phyloP scores from a whole-genome alignment of 2,113 vertebrate genomes.

The Oreamnos americanus region DNA sequence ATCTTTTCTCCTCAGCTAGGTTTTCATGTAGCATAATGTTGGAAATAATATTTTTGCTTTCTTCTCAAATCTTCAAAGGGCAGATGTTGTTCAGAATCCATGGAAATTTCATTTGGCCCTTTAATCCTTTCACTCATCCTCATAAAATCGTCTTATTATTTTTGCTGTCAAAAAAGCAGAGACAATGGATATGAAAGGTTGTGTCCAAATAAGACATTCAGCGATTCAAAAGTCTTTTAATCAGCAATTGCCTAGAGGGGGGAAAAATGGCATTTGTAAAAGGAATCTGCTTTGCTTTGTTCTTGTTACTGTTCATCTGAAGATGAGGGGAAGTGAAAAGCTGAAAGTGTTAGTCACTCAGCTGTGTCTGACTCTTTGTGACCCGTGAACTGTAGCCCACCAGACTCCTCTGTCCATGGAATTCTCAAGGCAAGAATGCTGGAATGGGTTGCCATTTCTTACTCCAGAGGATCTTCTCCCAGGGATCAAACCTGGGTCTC shows the following conservation, averaged over 20 bases:
- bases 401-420: background rate
- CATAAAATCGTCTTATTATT: background rate
- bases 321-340: background rate
- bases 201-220: background rate
- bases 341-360: background rate
- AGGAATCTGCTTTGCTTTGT: background rate
- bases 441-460: background rate
- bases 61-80: constrained; percentile 24
- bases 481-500: background rate
- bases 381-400: background rate
- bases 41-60: background rate
- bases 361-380: background rate
- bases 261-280: background rate
- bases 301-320: background rate
- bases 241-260: background rate
- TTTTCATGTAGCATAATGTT: background rate
- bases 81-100: background rate
- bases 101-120: background rate
- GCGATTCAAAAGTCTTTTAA: background rate
- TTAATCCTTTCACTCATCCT: constrained; percentile 18
- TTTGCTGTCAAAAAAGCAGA: background rate
- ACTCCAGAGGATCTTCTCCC: background rate
- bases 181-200: background rate
- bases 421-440: background rate
- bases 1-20: background rate